Base-by-base conservation (phyloP, 2,888 invertebrate genomes). In the Glaucopsyche alexis region DNA sequence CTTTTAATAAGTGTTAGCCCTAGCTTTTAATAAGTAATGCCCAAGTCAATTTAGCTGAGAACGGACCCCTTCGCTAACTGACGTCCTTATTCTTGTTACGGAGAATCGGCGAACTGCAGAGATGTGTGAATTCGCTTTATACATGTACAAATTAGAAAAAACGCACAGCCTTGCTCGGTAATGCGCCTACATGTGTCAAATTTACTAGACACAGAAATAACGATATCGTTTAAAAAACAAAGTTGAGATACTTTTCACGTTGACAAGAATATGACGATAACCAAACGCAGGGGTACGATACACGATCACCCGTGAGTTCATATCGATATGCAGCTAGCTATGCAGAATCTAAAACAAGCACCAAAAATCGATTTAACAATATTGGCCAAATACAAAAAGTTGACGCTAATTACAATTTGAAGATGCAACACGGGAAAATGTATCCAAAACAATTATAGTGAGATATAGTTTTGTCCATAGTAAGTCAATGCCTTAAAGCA, bases 21-120 rank as follows among this genome's bases (percentile, higher is more conserved):
- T 77, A n/a, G 80, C 79, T 82, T 82, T 81, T 81, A 78, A 78
- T 81, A 80, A 80, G 76, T 80, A 72, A 79, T 80, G 82, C 81
- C 81, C 81, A 82, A 71, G 80, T 80, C 80, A 80, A 80, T 80
- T 77, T 71, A 76, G 75, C 72, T 76, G 72, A 71, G 72, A 71
- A 73, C 45, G 14, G 47, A 49, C 40, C 42, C n/a, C 55, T 6
- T 40, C 52, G 49, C 49, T 42, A 45, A 19, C 16, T 47, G 14
- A 40, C 55, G 16, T n/a, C 49, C 49, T 6, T 49, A 47, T n/a
- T 65, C 42, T 7, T 40, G 11, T 50, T 50, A 50, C 16, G 47
- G 16, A 67, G 42, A n/a, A 7, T 52, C 7, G 64, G 4, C 40
- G 40, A 65, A 40, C 38, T 29, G 1, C 19, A 60, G 11, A 19